These are phyloP conservation scores for Drosophila navojoa DNA, from an alignment of 1,140 invertebrate species.

Conservation along the genomic window DNA sequence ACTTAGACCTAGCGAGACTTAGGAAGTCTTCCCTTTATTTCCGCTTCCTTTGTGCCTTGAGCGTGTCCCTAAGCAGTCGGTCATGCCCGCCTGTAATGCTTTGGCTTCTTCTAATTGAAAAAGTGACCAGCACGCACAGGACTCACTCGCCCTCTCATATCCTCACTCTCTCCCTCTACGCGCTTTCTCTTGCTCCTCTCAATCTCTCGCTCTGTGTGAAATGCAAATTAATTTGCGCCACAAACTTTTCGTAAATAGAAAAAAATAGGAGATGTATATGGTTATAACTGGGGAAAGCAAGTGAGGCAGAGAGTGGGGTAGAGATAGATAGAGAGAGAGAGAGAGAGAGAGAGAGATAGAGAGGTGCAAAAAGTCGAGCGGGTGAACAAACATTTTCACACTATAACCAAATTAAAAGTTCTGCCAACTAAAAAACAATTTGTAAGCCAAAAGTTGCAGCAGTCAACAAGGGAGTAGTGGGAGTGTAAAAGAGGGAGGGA, in stretches of 20 bases:
- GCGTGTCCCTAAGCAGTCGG: too few relatives aligned
- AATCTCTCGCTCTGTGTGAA: slow-evolving; percentile 33
- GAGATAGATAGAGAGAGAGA: neutral
- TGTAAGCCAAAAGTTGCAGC: slow-evolving; percentile 70
- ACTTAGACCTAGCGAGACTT: too few relatives aligned
- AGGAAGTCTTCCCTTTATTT: too few relatives aligned
- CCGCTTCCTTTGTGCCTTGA: too few relatives aligned
- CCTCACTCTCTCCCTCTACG: neutral
- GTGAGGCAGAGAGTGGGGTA: neutral
- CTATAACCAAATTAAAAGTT: slow-evolving; percentile 80
- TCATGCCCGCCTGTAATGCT: too few relatives aligned
- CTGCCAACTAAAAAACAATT: slow-evolving; percentile 78
- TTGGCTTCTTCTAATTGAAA: slow-evolving; percentile 58
- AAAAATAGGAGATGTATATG: slow-evolving; percentile 16
- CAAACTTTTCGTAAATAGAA: slow-evolving; percentile 65
- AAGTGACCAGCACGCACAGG: slow-evolving; percentile 46
- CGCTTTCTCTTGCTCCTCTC: neutral
- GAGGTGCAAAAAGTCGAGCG: too few relatives aligned
- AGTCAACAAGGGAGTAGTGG: slow-evolving; percentile 42
- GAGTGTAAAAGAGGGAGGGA: neutral
- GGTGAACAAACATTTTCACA: slow-evolving; percentile 73
- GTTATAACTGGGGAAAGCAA: neutral
- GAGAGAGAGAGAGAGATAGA: neutral
- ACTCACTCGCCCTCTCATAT: neutral
- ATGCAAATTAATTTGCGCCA: slow-evolving; percentile 74